Base-by-base conservation (phyloP, 2,797 vertebrate genomes). In the Sebastes matsubarae region DNA sequence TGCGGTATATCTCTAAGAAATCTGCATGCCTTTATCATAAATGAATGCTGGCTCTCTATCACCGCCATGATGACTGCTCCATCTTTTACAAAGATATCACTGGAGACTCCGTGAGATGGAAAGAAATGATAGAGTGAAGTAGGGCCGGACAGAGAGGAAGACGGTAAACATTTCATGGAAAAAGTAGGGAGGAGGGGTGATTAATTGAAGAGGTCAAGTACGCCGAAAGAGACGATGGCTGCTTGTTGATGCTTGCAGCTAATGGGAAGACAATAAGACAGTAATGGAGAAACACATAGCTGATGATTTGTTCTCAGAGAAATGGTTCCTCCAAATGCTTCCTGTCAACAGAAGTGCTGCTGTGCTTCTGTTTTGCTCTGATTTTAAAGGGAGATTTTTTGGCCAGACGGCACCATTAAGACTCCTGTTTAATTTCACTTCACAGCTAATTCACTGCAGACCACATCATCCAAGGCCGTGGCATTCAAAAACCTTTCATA, bases 121-220 rank as follows among this genome's bases (percentile, higher is more conserved):
- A 83, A 84, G 77, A 75, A 69, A 77, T 52, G 65, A 83, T 75
- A 32, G 27, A 54, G 75, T 65, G 74, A 61, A 22, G 54, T 22
- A 64, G 60, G 61, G 57, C 83, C 29, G 60, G 32, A 79, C 36
- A 38, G 80, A 82, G 65, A 80, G 68, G 70, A 83, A 71, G 63
- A 83, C 38, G 22, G 67, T 77, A 86, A 90, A 91, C 76, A 87
- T 84, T 92, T 81, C 82, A 88, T 85, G 91, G 91, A 91, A 94
- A 93, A 77, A 69, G 50, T 7, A 52, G 70, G 46, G 63, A 65
- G 83, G 85, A 72, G 69, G 78, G 66, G 80, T 72, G 80, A 90
- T 92, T 91, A 91, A 93, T 83, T 86, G 90, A 90, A 68, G 68
- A 83, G 92, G 90, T 93, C 86, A 92, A 91, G 86, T 84, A 73